Conservation (phyloP, 2,113 vertebrate genomes). For the Lethenteron reissneri region DNA sequence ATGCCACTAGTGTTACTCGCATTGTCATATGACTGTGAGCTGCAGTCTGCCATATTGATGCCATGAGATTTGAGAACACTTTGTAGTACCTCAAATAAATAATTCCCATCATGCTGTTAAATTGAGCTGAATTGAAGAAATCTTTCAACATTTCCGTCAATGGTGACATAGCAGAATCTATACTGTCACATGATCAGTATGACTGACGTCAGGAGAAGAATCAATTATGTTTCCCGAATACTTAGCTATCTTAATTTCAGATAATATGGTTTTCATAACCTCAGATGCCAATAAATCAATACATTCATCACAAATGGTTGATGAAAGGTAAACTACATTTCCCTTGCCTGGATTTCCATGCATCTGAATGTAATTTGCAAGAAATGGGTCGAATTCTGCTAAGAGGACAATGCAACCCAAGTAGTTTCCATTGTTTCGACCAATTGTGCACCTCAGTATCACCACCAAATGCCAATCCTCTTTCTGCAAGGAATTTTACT, state of each 20-base stretch:
- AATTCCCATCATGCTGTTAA: neutral
- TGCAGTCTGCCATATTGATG: neutral
- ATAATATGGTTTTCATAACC: constrained; percentile 2
- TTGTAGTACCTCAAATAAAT: neutral
- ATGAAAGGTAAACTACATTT: no score
- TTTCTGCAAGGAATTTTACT: constrained; percentile 5
- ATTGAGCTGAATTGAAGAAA: constrained; percentile 1
- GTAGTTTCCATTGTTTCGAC: no score
- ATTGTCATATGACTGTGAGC: neutral
- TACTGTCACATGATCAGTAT: constrained; percentile 1
- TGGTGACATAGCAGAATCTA: neutral
- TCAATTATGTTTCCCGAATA: neutral
- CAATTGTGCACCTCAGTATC: neutral
- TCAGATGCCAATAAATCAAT: constrained; percentile 3
- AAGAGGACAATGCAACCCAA: no score
- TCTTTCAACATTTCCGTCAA: constrained; percentile 4
- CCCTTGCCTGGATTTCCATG: no score
- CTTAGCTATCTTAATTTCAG: constrained; percentile 3
- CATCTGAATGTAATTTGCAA: no score
- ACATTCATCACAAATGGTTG: neutral
- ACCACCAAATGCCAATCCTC: constrained; percentile 1
- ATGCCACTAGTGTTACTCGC: neutral
- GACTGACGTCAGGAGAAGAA: neutral
- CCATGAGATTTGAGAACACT: constrained; percentile 1
- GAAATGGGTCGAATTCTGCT: no score